Base-by-base conservation (phyloP, 2,113 vertebrate species). In the Carassius carassius region DNA sequence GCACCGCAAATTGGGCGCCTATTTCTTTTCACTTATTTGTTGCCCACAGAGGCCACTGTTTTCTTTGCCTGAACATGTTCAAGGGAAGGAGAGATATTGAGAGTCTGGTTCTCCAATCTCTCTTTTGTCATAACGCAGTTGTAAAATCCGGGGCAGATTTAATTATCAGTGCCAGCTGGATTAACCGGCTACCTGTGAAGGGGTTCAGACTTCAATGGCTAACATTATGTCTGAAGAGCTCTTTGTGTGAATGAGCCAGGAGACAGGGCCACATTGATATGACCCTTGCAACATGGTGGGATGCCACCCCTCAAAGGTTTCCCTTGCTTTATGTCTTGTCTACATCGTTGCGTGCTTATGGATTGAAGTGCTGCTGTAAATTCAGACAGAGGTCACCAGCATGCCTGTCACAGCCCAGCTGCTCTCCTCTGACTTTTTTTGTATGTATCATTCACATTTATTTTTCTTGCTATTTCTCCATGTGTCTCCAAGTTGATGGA, bases 311-410 rank as follows among this genome's bases (percentile, higher is more conserved):
- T 44, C 23, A 35, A 44, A 14, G 14, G 60, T 8, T 75, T 32
- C 16, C 12, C 21, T 41, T 44, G 41, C 25, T 35, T 86, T 86
- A 85, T 87, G 85, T 81, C 19, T 41, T 17, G 29, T 65, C 29
- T 84, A 25, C 73, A 87, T 88, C 62, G 19, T 80, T 54, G 70
- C 29, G 47, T 19, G 17, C 70, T 90, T 82, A 87, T 88, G 60
- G 86, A 90, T 89, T 54, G 79, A 83, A 86, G 44, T 21, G 4
- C 35, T 14, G 63, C 76, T 54, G 79, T 88, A 78, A 80, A 86
- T 89, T 86, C 19, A 72, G 73, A 60, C 69, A 49, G 58, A 73
- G 86, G 74, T 88, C 78, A 62, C 54, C 70, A 16, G 44, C 21
- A 17, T 49, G 8, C 76, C 10, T 75, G 32, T 51, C 60, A 74